These are phyloP conservation scores for Narcine bancroftii DNA, from an alignment of 2,113 vertebrate species.

Conservation along the genomic window DNA sequence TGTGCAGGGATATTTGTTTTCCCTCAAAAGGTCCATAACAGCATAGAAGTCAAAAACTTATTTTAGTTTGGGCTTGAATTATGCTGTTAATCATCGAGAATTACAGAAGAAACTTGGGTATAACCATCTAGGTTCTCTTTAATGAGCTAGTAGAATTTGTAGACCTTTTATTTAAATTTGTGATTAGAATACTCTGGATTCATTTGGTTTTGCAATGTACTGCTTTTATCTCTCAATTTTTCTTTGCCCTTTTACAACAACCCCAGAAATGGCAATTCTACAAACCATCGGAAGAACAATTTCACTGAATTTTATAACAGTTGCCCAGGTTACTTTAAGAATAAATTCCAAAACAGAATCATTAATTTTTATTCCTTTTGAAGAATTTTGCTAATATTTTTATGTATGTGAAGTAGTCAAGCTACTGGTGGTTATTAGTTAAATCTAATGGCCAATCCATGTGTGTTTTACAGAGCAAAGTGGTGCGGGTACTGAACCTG, in stretches of 20 bases:
- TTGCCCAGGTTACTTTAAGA: neutral
- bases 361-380: neutral
- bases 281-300: neutral
- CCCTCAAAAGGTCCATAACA: no score
- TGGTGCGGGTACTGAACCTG: conserved; percentile 90
- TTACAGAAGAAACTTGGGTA: no score
- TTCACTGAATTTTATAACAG: neutral
- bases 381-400: neutral
- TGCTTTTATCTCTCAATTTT: neutral
- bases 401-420: neutral
- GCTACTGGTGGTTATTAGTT: neutral
- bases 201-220: neutral
- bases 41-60: no score
- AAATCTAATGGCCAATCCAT: neutral
- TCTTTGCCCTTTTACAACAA: neutral
- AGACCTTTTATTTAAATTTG: no score
- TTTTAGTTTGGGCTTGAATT: no score
- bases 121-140: neutral
- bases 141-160: no score
- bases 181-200: neutral
- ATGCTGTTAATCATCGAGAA: no score
- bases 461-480: conserved; percentile 75
- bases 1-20: no score
- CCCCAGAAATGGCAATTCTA: neutral
- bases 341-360: neutral